Evolutionary conservation across 2,888 invertebrate genomes (phyloP), one percentile per base, ranked within the genome.

Genomic region (Ennomos quercinarius): DNA sequence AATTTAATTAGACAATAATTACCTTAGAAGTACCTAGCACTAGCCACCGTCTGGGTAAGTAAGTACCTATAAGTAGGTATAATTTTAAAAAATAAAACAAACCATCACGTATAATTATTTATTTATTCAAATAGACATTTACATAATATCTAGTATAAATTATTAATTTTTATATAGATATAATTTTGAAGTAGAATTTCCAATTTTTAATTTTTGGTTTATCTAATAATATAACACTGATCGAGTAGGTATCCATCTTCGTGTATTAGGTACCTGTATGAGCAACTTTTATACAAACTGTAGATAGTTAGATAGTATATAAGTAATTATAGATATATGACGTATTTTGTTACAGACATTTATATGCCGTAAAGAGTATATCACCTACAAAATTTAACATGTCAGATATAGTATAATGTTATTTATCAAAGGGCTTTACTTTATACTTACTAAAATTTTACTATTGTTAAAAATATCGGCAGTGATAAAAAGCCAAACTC

Each of bases 101-200:
- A 72, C 84, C 75, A 84, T 91, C 70, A 84, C 86, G 77, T 88
- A 81, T 84, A 81, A 78, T 75, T 83, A 84, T 83, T 66, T 84
- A 87, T 92, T 91, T 91, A 92, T 89, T 92, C 88, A 90, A 91
- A 91, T 92, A 92, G 91, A 92, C 91, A 91, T 91, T 90, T 90
- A 83, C 80, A 78, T 83, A 66, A 56, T 84, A 85, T 84, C 27
- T 27, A 27, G 6, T 77, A 82, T 83, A 76, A 78, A 27, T 27
- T 76, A 73, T 70, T 80, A 80, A 57, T 57, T 62, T 41, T 56
- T 17, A 61, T 66, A 64, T 65, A 63, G 61, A 54, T 64, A 58
- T 64, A 80, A 81, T 71, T 84, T 81, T 86, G 86, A 84, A 85
- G 88, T 89, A 90, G 89, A 90, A 85, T 86, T 86, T 89, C 89